Evolutionary conservation across 2,888 invertebrate species (phyloP).

Genomic region (Melangyna quadrimaculata): DNA sequence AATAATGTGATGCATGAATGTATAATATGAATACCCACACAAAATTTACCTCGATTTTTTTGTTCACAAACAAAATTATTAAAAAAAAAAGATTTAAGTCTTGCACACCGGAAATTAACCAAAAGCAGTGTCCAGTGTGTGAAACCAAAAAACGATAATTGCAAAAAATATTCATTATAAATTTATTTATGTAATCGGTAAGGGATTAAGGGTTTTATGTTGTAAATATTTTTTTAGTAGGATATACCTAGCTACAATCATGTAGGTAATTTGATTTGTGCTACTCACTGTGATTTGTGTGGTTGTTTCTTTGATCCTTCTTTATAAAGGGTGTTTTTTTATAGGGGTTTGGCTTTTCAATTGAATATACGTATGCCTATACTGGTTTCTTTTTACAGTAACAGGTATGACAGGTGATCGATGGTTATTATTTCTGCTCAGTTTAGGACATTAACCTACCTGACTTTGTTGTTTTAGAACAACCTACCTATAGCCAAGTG

Average conservation of each 20-base stretch:
- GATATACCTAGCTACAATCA: background rate
- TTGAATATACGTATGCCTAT: too few relatives aligned
- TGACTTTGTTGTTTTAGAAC: too few relatives aligned
- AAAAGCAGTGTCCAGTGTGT: conserved; percentile 58
- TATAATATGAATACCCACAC: conserved; percentile 16
- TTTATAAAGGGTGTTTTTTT: too few relatives aligned
- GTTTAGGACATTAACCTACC: too few relatives aligned
- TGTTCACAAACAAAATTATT: background rate
- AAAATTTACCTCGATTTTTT: conserved; percentile 1
- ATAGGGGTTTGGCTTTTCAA: too few relatives aligned
- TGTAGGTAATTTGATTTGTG: background rate
- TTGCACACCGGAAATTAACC: conserved; percentile 64
- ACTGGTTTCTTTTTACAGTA: too few relatives aligned
- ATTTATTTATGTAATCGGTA: conserved; percentile 52
- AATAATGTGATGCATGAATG: conserved; percentile 21
- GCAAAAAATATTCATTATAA: conserved; percentile 53
- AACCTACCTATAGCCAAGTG: too few relatives aligned
- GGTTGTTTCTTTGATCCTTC: too few relatives aligned
- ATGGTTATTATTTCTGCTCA: too few relatives aligned
- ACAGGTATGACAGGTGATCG: too few relatives aligned
- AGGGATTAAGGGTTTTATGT: conserved; percentile 21
- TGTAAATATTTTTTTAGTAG: background rate
- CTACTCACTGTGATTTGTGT: background rate
- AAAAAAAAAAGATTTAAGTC: conserved; percentile 30
- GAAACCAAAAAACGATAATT: conserved; percentile 65